These are phyloP conservation scores for Pimpla rufipes DNA, from an alignment of 2,888 invertebrate genomes.

Conservation along the genomic window DNA sequence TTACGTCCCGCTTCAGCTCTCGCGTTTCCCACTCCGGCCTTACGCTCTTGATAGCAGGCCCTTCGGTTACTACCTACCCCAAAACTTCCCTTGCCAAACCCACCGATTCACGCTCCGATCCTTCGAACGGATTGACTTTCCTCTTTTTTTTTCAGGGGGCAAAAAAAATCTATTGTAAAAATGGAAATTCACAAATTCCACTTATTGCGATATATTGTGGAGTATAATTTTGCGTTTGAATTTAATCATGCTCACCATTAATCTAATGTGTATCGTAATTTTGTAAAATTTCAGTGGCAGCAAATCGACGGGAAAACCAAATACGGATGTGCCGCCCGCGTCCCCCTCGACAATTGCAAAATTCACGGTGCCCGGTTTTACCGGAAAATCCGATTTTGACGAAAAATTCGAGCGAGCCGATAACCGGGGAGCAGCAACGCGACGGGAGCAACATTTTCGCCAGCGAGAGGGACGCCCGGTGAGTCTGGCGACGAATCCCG, in stretches of 20 bases:
- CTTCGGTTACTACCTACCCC: neutral
- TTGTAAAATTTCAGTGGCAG: neutral
- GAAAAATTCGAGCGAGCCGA: slow-evolving; percentile 77
- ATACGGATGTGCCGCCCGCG: neutral
- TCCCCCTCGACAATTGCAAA: neutral
- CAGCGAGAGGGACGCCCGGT: too few species aligned
- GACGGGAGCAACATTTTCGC: slow-evolving; percentile 61
- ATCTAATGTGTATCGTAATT: neutral
- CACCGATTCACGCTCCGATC: too few species aligned
- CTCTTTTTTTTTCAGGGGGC: too few species aligned
- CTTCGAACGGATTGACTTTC: too few species aligned
- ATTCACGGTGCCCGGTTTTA: slow-evolving; percentile 62
- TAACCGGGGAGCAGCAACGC: slow-evolving; percentile 75
- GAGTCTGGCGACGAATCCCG: neutral
- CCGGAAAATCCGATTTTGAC: slow-evolving; percentile 76
- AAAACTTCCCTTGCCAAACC: too few species aligned
- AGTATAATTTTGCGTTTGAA: too few species aligned
- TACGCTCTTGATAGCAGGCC: neutral
- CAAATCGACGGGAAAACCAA: neutral
- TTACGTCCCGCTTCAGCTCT: neutral
- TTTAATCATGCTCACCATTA: too few species aligned
- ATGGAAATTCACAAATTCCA: neutral
- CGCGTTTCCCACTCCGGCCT: neutral
- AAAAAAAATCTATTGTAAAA: neutral
- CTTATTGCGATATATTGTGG: neutral